These are phyloP conservation scores for Tethya wilhelma DNA, from an alignment of 37 sponge, comb jelly and placozoan species.

Conservation along the genomic window DNA sequence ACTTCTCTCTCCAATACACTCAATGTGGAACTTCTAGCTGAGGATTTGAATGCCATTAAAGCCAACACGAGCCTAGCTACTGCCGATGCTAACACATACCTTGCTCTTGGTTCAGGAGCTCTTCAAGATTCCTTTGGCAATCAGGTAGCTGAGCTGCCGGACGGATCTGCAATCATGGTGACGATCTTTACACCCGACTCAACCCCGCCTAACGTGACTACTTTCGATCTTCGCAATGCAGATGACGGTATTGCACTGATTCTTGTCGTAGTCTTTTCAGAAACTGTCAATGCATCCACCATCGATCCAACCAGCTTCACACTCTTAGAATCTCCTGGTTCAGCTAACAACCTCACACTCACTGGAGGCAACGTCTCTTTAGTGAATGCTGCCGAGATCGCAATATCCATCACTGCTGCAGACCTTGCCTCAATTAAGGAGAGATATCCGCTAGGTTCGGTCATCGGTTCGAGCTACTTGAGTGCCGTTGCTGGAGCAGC, in stretches of 20 bases:
- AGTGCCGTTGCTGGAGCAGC: conserved; percentile 42
- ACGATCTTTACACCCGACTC: conserved; percentile 47
- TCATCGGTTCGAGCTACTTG: conserved; percentile 39
- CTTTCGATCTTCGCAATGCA: conserved; percentile 72
- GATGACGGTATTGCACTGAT: conserved; percentile 50
- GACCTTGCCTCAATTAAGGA: conserved; percentile 56
- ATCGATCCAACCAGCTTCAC: conserved; percentile 51
- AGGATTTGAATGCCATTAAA: conserved; percentile 78
- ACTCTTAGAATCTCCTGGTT: conserved; percentile 29
- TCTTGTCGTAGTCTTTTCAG: conserved; percentile 60
- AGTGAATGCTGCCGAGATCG: conserved; percentile 53
- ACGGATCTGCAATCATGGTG: conserved; percentile 53
- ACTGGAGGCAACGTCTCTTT: conserved; percentile 47
- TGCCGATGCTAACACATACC: conserved; percentile 54
- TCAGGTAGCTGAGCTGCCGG: conserved; percentile 36
- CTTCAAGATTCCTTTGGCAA: conserved; percentile 69
- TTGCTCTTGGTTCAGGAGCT: conserved; percentile 39
- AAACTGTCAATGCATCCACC: conserved; percentile 75
- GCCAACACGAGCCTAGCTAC: conserved; percentile 60
- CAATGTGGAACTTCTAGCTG: conserved; percentile 20
- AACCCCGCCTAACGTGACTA: conserved; percentile 46
- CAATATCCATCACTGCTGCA: conserved; percentile 24
- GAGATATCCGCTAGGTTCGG: conserved; percentile 53
- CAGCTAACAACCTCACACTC: conserved; percentile 9
- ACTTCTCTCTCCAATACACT: conserved; percentile 10